Conservation (phyloP, 2,888 invertebrate species). For the Patella pellucida region DNA sequence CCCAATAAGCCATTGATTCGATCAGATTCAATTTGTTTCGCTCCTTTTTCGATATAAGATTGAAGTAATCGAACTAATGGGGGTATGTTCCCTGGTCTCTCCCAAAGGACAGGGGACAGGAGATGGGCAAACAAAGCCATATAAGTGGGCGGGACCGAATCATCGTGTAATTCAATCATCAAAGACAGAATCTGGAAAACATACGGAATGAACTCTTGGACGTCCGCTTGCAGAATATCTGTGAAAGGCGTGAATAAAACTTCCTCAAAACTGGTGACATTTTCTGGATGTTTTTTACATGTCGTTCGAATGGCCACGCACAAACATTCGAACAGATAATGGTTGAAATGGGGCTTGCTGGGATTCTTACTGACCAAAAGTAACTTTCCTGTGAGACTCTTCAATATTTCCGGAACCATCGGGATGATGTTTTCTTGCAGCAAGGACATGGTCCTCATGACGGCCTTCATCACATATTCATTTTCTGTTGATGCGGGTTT, state of each 20-base stretch:
- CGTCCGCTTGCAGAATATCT: constrained; percentile 92
- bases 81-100: constrained; percentile 91
- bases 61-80: constrained; percentile 92
- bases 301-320: constrained; percentile 80
- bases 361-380: constrained; percentile 88
- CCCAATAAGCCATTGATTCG: constrained; percentile 79
- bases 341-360: constrained; percentile 97
- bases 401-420: constrained; percentile 84
- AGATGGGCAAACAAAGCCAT: constrained; percentile 91
- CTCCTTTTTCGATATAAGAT: constrained; percentile 84
- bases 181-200: constrained; percentile 97
- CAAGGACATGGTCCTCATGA: constrained; percentile 89
- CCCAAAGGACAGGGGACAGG: constrained; percentile 92
- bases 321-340: constrained; percentile 96
- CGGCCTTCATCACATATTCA: constrained; percentile 97
- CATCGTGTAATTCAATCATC: constrained; percentile 79
- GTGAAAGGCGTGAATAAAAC: constrained; percentile 96
- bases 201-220: constrained; percentile 97
- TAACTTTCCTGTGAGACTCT: constrained; percentile 87
- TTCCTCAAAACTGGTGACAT: constrained; percentile 90
- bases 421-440: constrained; percentile 86
- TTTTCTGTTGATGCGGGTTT: constrained; percentile 86
- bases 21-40: constrained; percentile 76
- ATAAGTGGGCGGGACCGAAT: constrained; percentile 81
- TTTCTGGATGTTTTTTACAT: constrained; percentile 83